Percentiles rank a stretch among this genome's conserved stretches.
These are phyloP conservation scores for Ellobius talpinus DNA, from an alignment of 2,113 vertebrate genomes.

Conservation along the genomic window DNA sequence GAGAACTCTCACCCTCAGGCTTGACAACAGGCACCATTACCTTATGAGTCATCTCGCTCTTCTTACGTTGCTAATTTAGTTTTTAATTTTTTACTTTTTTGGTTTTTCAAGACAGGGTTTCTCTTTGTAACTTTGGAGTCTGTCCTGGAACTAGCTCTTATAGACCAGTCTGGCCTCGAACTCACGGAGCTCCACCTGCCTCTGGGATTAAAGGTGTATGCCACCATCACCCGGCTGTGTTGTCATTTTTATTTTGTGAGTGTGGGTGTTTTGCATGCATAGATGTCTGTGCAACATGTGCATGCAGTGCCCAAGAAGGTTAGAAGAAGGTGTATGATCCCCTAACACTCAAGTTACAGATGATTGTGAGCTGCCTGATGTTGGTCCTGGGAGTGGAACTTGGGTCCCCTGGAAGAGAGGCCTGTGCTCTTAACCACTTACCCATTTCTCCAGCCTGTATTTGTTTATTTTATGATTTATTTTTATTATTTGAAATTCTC, in stretches of 20 bases:
- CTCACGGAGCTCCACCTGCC: no score
- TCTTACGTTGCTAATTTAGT: background rate
- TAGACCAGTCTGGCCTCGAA: no score
- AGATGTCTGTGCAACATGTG: background rate
- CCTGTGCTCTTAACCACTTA: background rate
- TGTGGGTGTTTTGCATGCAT: background rate
- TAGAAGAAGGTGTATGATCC: background rate
- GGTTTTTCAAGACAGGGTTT: no score
- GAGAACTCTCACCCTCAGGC: background rate
- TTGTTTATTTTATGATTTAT: background rate
- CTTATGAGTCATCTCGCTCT: background rate
- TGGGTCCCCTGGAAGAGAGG: background rate
- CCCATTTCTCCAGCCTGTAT: background rate
- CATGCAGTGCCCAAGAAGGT: background rate
- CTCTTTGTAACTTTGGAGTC: no score
- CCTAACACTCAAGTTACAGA: background rate
- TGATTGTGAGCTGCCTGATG: background rate
- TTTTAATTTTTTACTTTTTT: background rate
- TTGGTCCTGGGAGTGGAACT: background rate
- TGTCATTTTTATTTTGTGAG: background rate
- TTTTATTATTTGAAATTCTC: background rate
- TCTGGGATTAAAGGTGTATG: no score
- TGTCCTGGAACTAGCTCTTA: no score
- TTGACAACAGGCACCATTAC: background rate
- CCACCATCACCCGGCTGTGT: no score